These are phyloP conservation scores for Plecturocebus donacophilus DNA, from an alignment of 2,113 vertebrate species.

Conservation along the genomic window DNA sequence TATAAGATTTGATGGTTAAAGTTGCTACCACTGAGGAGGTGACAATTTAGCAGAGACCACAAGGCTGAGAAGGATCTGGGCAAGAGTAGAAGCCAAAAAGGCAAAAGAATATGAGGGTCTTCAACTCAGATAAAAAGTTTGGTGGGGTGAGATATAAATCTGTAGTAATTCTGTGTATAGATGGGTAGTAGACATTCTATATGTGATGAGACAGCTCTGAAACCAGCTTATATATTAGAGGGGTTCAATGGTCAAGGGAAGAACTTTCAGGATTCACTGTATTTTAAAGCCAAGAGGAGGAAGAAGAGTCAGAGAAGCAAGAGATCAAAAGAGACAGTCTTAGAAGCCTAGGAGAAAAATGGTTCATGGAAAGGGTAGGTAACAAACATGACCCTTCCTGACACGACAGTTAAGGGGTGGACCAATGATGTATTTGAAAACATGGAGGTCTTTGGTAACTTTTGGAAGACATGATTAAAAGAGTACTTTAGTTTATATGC, in stretches of 20 bases:
- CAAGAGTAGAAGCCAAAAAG: not conserved
- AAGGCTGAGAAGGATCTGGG: not conserved
- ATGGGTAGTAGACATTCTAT: not conserved
- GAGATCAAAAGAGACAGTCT: not conserved
- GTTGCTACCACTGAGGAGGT: not conserved
- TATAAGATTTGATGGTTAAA: not conserved
- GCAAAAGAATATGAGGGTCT: not conserved
- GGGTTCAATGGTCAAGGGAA: too few species aligned
- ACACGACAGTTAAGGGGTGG: not conserved
- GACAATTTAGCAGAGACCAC: not conserved
- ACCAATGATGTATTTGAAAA: not conserved
- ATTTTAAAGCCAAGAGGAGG: not conserved
- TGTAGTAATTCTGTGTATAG: not conserved
- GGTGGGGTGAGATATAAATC: not conserved
- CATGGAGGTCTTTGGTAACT: not conserved
- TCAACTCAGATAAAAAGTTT: not conserved
- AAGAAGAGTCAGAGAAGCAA: not conserved
- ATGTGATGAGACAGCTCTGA: not conserved
- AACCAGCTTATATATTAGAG: not conserved
- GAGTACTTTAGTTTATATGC: not conserved
- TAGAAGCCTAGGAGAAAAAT: not conserved
- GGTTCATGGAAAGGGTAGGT: not conserved
- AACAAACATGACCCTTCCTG: not conserved
- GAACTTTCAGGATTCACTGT: not conserved
- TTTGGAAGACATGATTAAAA: not conserved